Percentiles rank a stretch among this genome's conserved stretches.
Conservation (phyloP, 2,888 invertebrate species). For the Amitus sp. region DNA sequence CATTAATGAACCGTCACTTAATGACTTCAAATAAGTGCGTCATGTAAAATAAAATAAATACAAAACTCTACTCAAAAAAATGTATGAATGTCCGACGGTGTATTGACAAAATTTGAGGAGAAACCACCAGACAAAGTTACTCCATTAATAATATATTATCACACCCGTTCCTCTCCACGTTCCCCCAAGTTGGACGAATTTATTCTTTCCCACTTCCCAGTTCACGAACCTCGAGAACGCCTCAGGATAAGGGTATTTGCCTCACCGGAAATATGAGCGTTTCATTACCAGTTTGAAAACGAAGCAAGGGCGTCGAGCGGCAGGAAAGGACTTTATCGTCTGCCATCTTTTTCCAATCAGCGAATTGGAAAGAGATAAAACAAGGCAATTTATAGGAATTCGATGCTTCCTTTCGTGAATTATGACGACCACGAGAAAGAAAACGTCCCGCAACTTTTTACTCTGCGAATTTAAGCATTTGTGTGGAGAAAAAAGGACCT, state of each 20-base stretch:
- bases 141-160: no score
- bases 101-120: no score
- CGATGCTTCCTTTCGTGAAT: slow-evolving; percentile 33
- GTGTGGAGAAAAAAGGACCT: not conserved
- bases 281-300: slow-evolving; percentile 19
- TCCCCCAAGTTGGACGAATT: no score
- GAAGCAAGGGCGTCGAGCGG: slow-evolving; percentile 33
- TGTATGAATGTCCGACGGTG: no score
- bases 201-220: no score
- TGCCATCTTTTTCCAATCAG: slow-evolving; percentile 37
- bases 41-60: no score
- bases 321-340: slow-evolving; percentile 25
- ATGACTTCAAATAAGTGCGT: no score
- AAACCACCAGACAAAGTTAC: no score
- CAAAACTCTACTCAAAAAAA: no score
- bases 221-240: slow-evolving; percentile 29
- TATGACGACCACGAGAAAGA: slow-evolving; percentile 31
- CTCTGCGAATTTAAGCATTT: slow-evolving; percentile 30
- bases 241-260: slow-evolving; percentile 36
- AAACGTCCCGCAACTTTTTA: slow-evolving; percentile 38
- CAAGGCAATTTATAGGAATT: slow-evolving; percentile 37
- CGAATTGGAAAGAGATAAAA: slow-evolving; percentile 36
- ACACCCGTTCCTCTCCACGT: no score
- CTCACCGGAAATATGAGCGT: slow-evolving; percentile 32
- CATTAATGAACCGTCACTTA: no score